Evolutionary conservation across 1,140 invertebrate genomes (phyloP).

Genomic region (Brachionus rotundiformis): DNA sequence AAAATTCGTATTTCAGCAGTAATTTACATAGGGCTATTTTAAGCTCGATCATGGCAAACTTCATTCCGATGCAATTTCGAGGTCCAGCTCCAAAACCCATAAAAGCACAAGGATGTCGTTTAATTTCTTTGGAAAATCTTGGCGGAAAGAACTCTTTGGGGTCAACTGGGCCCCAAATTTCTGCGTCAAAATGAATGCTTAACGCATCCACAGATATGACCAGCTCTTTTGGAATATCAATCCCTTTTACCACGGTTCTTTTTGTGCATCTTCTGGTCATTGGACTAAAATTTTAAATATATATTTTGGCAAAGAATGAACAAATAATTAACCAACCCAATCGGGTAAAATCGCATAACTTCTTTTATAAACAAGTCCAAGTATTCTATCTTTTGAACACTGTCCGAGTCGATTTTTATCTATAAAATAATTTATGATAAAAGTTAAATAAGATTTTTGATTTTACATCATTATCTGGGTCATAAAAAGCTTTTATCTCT

Average conservation of each 20-base stretch:
- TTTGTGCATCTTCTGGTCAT: conserved; percentile 57
- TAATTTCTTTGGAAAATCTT: conserved; percentile 55
- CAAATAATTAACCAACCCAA: not conserved
- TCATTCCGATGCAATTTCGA: conserved; percentile 61
- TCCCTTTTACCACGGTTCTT: conserved; percentile 55
- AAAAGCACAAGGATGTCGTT: conserved; percentile 56
- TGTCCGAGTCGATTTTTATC: not conserved
- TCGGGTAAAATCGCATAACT: not conserved
- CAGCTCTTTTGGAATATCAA: conserved; percentile 60
- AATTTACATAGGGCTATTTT: conserved; percentile 56
- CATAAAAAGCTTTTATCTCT: conserved; percentile 57
- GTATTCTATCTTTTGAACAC: not conserved
- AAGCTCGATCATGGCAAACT: conserved; percentile 60
- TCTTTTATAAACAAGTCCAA: conserved; percentile 30
- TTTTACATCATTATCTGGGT: not conserved
- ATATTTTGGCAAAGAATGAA: not conserved
- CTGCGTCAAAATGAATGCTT: conserved; percentile 59
- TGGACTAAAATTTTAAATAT: conserved; percentile 55
- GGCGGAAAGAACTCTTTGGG: conserved; percentile 58
- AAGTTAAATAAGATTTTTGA: not conserved
- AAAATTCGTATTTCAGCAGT: conserved; percentile 49
- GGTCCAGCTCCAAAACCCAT: conserved; percentile 62
- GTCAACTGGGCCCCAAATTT: conserved; percentile 59
- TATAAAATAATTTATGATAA: not conserved
- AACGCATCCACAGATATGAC: conserved; percentile 59